These are phyloP conservation scores for Scolopax bukidnonensis DNA, from an alignment of 2,797 vertebrate genomes.

Conservation along the genomic window DNA sequence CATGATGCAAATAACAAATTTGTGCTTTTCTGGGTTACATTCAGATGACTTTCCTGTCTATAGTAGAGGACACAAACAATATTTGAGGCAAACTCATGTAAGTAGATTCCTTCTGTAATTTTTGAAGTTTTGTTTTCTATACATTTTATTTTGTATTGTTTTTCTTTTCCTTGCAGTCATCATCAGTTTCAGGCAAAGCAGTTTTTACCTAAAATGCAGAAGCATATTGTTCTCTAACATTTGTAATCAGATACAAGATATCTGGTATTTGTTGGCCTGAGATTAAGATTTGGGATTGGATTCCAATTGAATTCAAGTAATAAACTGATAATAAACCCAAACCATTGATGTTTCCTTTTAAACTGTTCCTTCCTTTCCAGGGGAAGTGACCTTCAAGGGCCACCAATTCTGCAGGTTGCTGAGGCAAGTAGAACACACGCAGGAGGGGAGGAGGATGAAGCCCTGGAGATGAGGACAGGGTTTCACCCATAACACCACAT, in stretches of 20 bases:
- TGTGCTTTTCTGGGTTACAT: not conserved
- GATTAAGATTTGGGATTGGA: not conserved
- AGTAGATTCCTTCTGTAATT: not conserved
- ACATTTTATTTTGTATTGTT: not conserved
- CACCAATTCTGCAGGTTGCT: not conserved
- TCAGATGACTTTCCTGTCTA: not conserved
- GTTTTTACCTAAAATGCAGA: not conserved
- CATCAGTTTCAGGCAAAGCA: not conserved
- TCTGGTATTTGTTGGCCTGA: not conserved
- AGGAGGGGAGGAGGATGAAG: not conserved
- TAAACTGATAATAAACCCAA: not conserved
- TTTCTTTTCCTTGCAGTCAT: not conserved
- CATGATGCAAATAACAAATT: not conserved
- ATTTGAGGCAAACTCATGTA: not conserved
- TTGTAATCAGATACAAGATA: not conserved
- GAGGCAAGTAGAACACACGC: not conserved
- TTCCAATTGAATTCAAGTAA: not conserved
- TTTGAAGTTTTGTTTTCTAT: not conserved
- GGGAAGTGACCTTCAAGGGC: not conserved
- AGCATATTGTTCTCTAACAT: not conserved
- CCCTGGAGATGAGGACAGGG: not conserved
- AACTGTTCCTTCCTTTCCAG: not conserved
- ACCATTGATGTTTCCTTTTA: not conserved
- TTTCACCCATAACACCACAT: not conserved
- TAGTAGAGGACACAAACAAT: not conserved